Conservation (phyloP, 2,113 vertebrate species). For the Panthera tigris region DNA sequence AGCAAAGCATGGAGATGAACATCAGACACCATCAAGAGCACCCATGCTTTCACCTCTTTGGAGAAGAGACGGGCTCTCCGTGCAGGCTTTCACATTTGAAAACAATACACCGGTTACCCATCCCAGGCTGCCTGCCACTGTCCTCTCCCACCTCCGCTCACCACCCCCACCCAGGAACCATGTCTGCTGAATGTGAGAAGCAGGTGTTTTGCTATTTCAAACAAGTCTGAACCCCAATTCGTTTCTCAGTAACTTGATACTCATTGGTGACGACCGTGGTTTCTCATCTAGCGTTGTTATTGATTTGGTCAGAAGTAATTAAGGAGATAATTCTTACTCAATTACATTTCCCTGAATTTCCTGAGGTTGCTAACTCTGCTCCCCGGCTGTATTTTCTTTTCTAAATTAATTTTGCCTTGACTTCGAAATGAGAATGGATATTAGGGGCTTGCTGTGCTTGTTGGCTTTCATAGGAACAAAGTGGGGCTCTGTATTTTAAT, state of each 20-base stretch:
- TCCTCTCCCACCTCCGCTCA: accelerated
- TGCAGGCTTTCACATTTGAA: neutral
- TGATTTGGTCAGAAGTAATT: conserved; percentile 88
- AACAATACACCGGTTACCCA: neutral
- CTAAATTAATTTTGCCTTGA: conserved; percentile 84
- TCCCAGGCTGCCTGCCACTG: neutral
- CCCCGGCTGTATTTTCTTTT: conserved; percentile 79
- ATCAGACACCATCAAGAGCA: neutral
- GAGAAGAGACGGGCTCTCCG: neutral
- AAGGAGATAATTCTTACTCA: conserved; percentile 87
- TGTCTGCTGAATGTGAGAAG: neutral
- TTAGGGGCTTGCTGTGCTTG: conserved; percentile 47
- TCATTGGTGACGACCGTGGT: conserved; percentile 62
- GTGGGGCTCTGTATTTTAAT: conserved; percentile 54
- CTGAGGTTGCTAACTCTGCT: conserved; percentile 81
- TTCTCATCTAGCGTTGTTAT: conserved; percentile 76
- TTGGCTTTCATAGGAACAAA: conserved; percentile 70
- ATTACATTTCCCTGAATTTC: conserved; percentile 85
- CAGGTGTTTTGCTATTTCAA: conserved; percentile 28
- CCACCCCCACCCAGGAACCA: neutral
- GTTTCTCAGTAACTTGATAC: conserved; percentile 25
- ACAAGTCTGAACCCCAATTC: conserved; percentile 50
- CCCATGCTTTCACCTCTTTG: neutral
- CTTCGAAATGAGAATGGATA: conserved; percentile 79
- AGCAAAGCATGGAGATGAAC: neutral